Conservation (phyloP, 2,113 vertebrate species). For the Toxotes jaculatrix region DNA sequence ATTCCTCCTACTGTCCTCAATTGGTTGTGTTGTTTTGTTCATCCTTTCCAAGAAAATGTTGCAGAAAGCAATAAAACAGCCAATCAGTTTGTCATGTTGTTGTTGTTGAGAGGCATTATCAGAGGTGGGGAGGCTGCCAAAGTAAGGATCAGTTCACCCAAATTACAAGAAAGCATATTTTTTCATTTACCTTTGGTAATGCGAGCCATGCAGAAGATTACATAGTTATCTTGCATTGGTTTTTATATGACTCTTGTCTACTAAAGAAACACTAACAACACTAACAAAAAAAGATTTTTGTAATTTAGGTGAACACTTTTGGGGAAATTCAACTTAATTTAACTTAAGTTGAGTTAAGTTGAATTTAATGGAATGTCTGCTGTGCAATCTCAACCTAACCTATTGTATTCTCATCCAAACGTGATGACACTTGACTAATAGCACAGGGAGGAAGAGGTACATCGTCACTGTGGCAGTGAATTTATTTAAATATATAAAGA, state of each 20-base stretch:
- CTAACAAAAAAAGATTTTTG: too few relatives aligned
- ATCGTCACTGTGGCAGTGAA: neutral
- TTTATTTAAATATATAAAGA: neutral
- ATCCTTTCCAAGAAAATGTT: slow-evolving; percentile 7
- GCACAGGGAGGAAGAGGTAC: too few relatives aligned
- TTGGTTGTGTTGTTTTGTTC: slow-evolving; percentile 44
- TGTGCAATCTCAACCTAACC: neutral
- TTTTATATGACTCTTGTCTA: neutral
- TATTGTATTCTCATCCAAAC: neutral
- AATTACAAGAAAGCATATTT: neutral
- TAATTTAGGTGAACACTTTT: neutral
- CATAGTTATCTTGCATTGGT: neutral
- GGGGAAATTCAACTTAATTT: too few relatives aligned
- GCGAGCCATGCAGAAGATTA: neutral
- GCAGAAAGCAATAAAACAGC: slow-evolving; percentile 14
- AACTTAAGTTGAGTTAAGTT: too few relatives aligned
- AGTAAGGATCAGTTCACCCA: neutral
- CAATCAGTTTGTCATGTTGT: slow-evolving; percentile 11
- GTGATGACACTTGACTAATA: too few relatives aligned
- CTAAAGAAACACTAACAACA: neutral
- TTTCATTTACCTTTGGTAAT: neutral
- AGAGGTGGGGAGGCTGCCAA: neutral
- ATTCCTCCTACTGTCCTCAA: slow-evolving; percentile 43
- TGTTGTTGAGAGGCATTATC: slow-evolving; percentile 1
- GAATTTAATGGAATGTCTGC: neutral